phyloP scores from a whole-genome alignment of 2,113 vertebrate genomes.

The Nettapus auritus region DNA sequence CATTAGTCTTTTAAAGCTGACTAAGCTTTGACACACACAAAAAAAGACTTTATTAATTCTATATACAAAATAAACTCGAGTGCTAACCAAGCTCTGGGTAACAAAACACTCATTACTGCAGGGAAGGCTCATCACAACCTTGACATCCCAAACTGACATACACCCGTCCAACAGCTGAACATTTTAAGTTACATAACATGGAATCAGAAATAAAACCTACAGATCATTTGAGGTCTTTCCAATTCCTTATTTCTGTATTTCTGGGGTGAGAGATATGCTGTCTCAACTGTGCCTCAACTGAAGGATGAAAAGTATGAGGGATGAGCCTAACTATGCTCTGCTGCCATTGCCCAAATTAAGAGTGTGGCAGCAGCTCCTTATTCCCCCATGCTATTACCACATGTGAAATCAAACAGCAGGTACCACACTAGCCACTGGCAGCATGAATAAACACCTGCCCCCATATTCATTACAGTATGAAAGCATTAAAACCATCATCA shows the following conservation, averaged over 20 bases:
- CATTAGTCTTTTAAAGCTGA: not conserved
- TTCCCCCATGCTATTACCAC: not conserved
- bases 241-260: not conserved
- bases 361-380: not conserved
- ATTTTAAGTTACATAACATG: not conserved
- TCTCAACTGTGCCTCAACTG: not conserved
- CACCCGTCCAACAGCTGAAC: not conserved
- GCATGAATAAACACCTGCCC: not conserved
- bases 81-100: not conserved
- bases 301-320: not conserved
- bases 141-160: not conserved
- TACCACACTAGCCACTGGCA: not conserved
- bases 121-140: not conserved
- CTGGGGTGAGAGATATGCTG: not conserved
- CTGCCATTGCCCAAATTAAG: not conserved
- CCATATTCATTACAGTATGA: not conserved
- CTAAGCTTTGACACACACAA: not conserved
- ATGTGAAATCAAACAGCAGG: conserved; percentile 4
- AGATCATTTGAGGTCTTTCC: not conserved
- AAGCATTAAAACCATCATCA: not conserved
- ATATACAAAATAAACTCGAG: not conserved
- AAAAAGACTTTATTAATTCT: not conserved
- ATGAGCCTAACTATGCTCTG: not conserved
- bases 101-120: not conserved
- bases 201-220: not conserved